phyloP scores from a whole-genome alignment of 2,113 vertebrate species.

The Seriola rivoliana region DNA sequence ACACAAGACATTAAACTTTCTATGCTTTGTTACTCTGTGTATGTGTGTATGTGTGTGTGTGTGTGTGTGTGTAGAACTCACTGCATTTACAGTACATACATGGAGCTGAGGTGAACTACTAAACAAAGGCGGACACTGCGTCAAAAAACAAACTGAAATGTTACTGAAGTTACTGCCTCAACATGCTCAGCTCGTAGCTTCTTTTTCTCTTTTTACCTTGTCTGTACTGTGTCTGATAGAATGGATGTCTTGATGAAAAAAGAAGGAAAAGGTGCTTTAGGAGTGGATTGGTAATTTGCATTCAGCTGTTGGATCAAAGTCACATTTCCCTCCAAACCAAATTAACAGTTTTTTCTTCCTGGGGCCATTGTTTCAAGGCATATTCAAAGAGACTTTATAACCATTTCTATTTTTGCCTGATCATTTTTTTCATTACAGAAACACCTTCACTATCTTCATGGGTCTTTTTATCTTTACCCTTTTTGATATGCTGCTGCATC shows the following conservation, averaged over 20 bases:
- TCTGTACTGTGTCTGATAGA: slow-evolving; percentile 34
- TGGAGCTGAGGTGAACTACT: slow-evolving; percentile 31
- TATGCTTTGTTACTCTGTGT: not conserved
- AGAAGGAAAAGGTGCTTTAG: slow-evolving; percentile 33
- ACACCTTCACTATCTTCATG: slow-evolving; percentile 54
- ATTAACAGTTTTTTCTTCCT: slow-evolving; percentile 56
- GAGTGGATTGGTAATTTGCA: slow-evolving; percentile 70
- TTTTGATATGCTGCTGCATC: slow-evolving; percentile 66
- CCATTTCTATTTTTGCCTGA: slow-evolving; percentile 65
- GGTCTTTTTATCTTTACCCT: slow-evolving; percentile 49
- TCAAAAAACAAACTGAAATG: slow-evolving; percentile 34
- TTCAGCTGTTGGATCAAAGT: slow-evolving; percentile 79
- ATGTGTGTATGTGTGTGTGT: not conserved
- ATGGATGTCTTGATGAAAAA: slow-evolving; percentile 31
- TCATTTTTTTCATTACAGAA: slow-evolving; percentile 56
- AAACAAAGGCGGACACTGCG: slow-evolving; percentile 30
- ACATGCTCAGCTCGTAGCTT: slow-evolving; percentile 14
- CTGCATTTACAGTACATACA: slow-evolving; percentile 15
- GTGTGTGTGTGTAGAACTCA: not conserved
- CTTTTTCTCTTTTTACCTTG: slow-evolving; percentile 8
- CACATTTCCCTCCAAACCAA: slow-evolving; percentile 71
- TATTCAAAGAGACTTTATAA: slow-evolving; percentile 66
- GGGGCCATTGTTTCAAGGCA: slow-evolving; percentile 26
- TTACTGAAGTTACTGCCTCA: slow-evolving; percentile 22
- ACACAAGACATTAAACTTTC: not conserved